Evolutionary conservation across 2,113 vertebrate species (phyloP).

Genomic region (Dromas ardeola): DNA sequence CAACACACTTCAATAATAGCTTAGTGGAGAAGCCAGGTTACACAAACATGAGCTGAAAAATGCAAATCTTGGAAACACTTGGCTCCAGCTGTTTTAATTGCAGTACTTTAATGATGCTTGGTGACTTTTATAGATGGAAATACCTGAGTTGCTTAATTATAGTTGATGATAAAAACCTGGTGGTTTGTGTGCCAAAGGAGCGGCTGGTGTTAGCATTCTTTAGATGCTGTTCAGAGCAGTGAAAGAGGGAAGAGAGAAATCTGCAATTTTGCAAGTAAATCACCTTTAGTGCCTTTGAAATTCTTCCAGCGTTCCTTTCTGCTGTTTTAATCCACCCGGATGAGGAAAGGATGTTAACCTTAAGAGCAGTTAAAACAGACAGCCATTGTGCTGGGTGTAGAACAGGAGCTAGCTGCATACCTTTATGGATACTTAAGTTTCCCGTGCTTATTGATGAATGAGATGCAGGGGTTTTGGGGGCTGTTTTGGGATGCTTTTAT

Average conservation of each 20-base stretch:
- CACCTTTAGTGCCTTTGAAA: background rate
- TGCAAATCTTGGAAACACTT: background rate
- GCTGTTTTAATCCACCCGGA: background rate
- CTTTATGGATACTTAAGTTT: background rate
- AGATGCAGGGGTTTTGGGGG: background rate
- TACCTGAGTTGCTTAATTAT: background rate
- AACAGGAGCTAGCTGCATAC: background rate
- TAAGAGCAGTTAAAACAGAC: background rate
- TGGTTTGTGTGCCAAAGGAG: background rate
- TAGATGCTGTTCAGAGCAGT: background rate
- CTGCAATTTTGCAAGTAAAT: background rate
- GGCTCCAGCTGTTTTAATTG: background rate
- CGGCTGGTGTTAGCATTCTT: background rate
- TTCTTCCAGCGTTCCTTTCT: background rate
- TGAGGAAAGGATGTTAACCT: background rate
- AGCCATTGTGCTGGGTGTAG: background rate
- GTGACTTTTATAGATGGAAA: background rate
- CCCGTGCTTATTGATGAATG: background rate
- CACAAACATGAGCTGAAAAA: background rate
- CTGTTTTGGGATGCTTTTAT: background rate
- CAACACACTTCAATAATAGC: background rate
- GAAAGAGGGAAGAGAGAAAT: background rate
- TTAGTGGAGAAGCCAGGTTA: background rate
- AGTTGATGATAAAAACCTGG: background rate
- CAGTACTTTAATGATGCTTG: background rate